phyloP scores from a whole-genome alignment of 2,888 invertebrate genomes.

The Drosophila mimetica region DNA sequence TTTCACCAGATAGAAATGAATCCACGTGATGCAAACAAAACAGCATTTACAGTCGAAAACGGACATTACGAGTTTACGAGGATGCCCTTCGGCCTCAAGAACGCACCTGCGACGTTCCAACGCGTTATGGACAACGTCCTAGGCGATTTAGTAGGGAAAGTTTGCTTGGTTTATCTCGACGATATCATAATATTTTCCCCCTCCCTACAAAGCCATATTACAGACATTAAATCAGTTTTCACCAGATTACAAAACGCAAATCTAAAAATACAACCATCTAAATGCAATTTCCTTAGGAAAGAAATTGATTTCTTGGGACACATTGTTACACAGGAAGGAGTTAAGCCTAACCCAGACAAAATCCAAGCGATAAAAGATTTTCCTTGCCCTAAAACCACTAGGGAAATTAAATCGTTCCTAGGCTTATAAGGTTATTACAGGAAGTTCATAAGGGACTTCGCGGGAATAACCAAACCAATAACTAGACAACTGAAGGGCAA shows the following conservation, averaged over 20 bases:
- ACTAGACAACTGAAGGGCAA: background rate
- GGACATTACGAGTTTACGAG: background rate
- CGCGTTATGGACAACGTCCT: conserved; percentile 14
- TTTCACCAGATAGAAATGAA: background rate
- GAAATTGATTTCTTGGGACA: too few species aligned
- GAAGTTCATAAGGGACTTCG: background rate
- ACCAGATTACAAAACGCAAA: background rate
- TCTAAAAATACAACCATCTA: background rate
- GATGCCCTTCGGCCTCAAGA: too few species aligned
- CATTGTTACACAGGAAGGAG: too few species aligned
- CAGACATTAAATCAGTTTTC: conserved; percentile 1
- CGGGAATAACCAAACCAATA: background rate
- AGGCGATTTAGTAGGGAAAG: background rate
- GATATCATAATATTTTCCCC: conserved; percentile 17
- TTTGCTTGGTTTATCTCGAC: conserved; percentile 6
- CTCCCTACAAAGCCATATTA: conserved; percentile 5
- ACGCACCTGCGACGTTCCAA: background rate
- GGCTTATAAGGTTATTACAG: too few species aligned
- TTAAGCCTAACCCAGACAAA: too few species aligned
- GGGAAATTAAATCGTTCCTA: background rate
- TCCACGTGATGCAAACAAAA: background rate
- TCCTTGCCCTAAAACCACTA: too few species aligned
- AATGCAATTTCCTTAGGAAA: background rate
- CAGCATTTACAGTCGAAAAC: background rate
- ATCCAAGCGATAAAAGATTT: too few species aligned